Base-by-base conservation (phyloP, 2,113 vertebrate species). In the Lasiurus borealis region DNA sequence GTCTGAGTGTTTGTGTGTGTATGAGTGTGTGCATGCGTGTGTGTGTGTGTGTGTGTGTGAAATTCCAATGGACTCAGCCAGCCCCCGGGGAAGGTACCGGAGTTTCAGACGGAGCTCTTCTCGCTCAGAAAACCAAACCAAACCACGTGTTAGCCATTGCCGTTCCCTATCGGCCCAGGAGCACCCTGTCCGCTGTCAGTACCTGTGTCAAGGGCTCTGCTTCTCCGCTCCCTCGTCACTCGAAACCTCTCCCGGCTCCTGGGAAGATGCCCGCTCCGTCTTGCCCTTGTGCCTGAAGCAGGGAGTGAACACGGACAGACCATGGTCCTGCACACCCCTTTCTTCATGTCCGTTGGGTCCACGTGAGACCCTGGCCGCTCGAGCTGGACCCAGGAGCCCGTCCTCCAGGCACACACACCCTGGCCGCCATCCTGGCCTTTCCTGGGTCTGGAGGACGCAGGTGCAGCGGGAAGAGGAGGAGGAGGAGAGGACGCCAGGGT, bases 331-430 rank as follows among this genome's bases (percentile, higher is more conserved):
- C 11, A 66, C 16, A 16, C 1, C 27, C 15, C 21, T 19, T 2
- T n/a, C 64, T 18, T 2, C 23, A 52, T 29, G 44, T 64, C 19
- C 10, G 1, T 0, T 2, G 23, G 27, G 29, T 1, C 7, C 50
- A 31, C 4, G 1, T 5, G 25, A 50, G 50, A 34, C 19, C 31
- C 34, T 5, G 64, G 8, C 8, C n/a, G 1, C 8, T 5, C 15
- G n/a, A 5, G 40, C 7, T 0, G 11, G 48, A 15, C 3, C 72
- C 93, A 12, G 54, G 34, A 46, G 66, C 52, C 23, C 3, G 0
- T 19, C 54, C 48, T 27, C 59, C 15, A 4, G n/a, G 18, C 0
- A 0, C 66, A 0, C 18, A 5, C 21, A 5, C 7, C 0, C n/a
- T n/a, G 4, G 27, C 66, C 44, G 76, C 40, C 52, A 0, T 0